phyloP scores from a whole-genome alignment of 2,113 vertebrate genomes.

The Maccullochella peelii region DNA sequence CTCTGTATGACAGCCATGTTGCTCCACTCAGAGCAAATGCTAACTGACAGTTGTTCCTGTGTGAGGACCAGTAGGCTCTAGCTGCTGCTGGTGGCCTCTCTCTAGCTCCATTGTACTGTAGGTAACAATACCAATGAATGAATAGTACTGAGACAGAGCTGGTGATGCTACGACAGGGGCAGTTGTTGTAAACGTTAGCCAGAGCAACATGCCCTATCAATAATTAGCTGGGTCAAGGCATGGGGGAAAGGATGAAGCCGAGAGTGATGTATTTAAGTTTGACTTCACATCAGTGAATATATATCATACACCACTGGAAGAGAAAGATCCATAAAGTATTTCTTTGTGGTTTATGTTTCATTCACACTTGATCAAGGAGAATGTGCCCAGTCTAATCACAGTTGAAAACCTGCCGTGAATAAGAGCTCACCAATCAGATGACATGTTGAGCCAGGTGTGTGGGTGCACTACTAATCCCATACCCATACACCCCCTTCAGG shows the following conservation, averaged over 20 bases:
- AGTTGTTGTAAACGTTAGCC: conserved; percentile 41
- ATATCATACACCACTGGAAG: neutral
- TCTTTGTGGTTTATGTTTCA: conserved; percentile 29
- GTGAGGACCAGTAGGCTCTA: conserved; percentile 46
- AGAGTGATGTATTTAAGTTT: conserved; percentile 21
- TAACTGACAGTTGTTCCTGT: conserved; percentile 70
- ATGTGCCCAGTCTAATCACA: neutral
- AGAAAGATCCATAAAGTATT: conserved; percentile 13
- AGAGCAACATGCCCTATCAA: conserved; percentile 53
- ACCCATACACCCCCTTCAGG: conserved; percentile 13
- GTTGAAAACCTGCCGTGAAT: neutral
- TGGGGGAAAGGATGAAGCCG: conserved; percentile 23
- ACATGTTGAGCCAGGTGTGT: conserved; percentile 64
- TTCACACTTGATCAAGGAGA: neutral
- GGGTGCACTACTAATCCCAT: conserved; percentile 31
- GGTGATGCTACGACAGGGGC: conserved; percentile 25
- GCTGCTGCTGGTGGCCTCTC: conserved; percentile 49
- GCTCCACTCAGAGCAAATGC: conserved; percentile 71
- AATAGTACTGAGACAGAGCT: conserved; percentile 35
- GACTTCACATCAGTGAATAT: conserved; percentile 18
- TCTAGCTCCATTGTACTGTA: conserved; percentile 44
- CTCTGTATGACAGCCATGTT: conserved; percentile 72
- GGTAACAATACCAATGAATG: conserved; percentile 53
- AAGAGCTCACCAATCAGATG: conserved; percentile 28
- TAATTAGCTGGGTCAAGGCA: conserved; percentile 68